Percentiles rank a stretch among this genome's conserved stretches.
Conservation (phyloP, 2,113 vertebrate genomes). For the Isurus oxyrinchus region DNA sequence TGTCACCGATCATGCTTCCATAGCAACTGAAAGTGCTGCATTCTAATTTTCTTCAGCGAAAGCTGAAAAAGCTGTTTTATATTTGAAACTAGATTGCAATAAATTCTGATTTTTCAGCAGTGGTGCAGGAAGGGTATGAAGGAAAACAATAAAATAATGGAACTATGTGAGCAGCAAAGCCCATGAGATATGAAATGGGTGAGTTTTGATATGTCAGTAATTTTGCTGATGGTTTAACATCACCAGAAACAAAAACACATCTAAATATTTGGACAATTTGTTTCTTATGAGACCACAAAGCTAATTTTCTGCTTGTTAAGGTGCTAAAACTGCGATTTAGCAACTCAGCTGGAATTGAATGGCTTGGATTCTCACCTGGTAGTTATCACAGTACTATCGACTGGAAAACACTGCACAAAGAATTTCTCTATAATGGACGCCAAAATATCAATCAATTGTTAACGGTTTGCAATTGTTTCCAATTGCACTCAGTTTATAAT, state of each 20-base stretch:
- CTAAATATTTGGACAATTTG: neutral
- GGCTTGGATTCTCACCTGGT: neutral
- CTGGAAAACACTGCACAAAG: neutral
- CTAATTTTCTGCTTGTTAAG: neutral
- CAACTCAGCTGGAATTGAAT: neutral
- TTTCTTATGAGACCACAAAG: neutral
- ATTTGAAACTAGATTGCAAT: neutral
- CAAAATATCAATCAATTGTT: neutral
- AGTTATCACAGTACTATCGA: neutral
- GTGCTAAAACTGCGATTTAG: neutral
- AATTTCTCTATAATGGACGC: neutral
- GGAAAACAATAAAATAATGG: too few relatives aligned
- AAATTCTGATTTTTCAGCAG: neutral
- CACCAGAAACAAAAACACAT: neutral
- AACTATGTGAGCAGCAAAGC: neutral
- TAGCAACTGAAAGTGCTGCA: neutral
- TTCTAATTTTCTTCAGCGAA: neutral
- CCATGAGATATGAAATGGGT: neutral
- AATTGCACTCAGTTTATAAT: neutral
- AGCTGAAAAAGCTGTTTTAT: neutral
- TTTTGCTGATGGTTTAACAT: neutral
- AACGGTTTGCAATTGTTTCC: neutral
- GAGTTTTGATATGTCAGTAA: neutral
- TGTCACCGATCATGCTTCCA: neutral
- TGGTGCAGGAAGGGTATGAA: neutral